These are phyloP conservation scores for Aphelenchoides besseyi DNA, from an alignment of 1,140 invertebrate genomes.

Conservation along the genomic window DNA sequence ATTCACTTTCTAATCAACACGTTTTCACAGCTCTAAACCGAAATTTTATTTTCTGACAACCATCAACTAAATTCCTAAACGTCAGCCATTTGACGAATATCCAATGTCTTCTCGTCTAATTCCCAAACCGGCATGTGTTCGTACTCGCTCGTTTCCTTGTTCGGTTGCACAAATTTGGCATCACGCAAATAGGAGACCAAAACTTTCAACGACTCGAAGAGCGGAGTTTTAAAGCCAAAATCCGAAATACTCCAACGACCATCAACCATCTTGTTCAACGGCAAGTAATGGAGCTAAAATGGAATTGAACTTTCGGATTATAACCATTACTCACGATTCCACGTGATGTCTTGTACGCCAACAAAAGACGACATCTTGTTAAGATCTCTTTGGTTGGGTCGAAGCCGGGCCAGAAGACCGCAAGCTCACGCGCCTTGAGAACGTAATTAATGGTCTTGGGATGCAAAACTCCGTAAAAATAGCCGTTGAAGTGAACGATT, in stretches of 20 bases:
- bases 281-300: not conserved
- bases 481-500: not conserved
- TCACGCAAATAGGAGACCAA: not conserved
- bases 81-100: not conserved
- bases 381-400: not conserved
- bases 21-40: too few species aligned
- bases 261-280: not conserved
- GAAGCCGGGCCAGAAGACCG: not conserved
- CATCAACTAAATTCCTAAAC: too few species aligned
- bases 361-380: not conserved
- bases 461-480: not conserved
- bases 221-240: not conserved
- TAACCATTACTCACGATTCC: not conserved
- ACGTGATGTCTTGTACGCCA: not conserved
- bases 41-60: too few species aligned
- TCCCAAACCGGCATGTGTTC: not conserved
- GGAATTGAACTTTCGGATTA: not conserved
- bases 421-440: not conserved
- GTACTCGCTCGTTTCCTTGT: not conserved
- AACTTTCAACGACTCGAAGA: not conserved
- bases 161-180: not conserved
- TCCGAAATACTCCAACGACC: not conserved
- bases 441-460: not conserved
- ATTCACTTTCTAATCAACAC: too few species aligned
- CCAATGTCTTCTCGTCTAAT: not conserved